These are phyloP conservation scores for Helostoma temminkii DNA, from an alignment of 2,797 vertebrate genomes.

Conservation along the genomic window DNA sequence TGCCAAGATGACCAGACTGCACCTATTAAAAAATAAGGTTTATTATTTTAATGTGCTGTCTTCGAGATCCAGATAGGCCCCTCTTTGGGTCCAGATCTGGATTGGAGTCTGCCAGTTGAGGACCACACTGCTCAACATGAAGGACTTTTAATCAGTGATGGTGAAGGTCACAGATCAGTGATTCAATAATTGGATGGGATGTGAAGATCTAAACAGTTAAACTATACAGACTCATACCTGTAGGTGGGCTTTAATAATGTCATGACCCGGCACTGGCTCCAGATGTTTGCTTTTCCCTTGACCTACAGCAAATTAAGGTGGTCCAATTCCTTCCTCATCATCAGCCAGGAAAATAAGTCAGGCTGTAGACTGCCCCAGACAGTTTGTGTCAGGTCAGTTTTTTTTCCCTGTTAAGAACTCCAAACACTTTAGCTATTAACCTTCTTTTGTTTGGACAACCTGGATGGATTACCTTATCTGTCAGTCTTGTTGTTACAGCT, in stretches of 20 bases:
- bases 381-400: conserved; percentile 65
- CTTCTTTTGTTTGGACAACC: conserved; percentile 69
- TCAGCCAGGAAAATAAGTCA: conserved; percentile 74
- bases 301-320: conserved; percentile 55
- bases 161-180: background rate
- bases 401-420: conserved; percentile 58
- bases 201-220: conserved; percentile 21
- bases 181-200: conserved; percentile 4
- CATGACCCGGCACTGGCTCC: conserved; percentile 43
- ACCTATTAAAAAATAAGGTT: too few relatives aligned
- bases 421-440: conserved; percentile 79
- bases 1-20: too few relatives aligned
- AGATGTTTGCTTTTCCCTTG: conserved; percentile 52
- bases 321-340: conserved; percentile 61
- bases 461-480: conserved; percentile 62
- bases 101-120: too few relatives aligned
- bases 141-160: conserved; percentile 15
- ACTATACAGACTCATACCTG: conserved; percentile 13
- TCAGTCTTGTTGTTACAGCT: conserved; percentile 61
- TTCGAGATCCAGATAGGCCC: too few relatives aligned
- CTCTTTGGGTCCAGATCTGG: too few relatives aligned
- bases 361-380: conserved; percentile 49
- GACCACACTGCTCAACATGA: conserved; percentile 1
- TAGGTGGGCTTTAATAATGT: conserved; percentile 38
- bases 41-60: too few relatives aligned